Conservation (phyloP, 2,113 vertebrate species). For the Nibea albiflora region DNA sequence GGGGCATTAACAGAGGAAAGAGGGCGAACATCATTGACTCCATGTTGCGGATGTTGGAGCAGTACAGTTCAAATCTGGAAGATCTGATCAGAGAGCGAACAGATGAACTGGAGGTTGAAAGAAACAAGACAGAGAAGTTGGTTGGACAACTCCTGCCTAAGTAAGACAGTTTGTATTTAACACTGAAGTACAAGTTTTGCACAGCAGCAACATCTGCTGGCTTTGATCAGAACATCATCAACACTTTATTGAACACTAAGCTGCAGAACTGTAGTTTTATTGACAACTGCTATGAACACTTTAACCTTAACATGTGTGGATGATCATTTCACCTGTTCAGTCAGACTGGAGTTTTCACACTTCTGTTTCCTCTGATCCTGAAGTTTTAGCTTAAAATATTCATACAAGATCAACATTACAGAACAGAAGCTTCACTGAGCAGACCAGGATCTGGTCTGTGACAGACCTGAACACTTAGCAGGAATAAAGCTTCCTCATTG, state of each 20-base stretch:
- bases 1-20: conserved; percentile 86
- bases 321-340: background rate
- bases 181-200: background rate
- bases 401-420: too few relatives aligned
- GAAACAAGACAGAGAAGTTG: conserved; percentile 88
- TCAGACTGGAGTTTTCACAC: background rate
- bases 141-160: conserved; percentile 89
- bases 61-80: conserved; percentile 91
- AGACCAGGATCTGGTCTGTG: too few relatives aligned
- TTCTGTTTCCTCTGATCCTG: background rate
- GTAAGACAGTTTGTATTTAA: conserved; percentile 63
- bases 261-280: too few relatives aligned
- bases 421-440: too few relatives aligned
- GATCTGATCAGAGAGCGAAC: conserved; percentile 90
- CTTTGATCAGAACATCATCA: background rate
- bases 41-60: conserved; percentile 91
- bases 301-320: too few relatives aligned
- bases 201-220: background rate
- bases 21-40: conserved; percentile 91
- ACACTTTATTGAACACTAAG: background rate
- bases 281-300: too few relatives aligned
- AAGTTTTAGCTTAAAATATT: too few relatives aligned
- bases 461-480: too few relatives aligned
- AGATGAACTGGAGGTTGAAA: conserved; percentile 89
- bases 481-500: too few relatives aligned